Evolutionary conservation across 2,888 invertebrate genomes (phyloP).

Genomic region (Pandemis cinnamomeana): DNA sequence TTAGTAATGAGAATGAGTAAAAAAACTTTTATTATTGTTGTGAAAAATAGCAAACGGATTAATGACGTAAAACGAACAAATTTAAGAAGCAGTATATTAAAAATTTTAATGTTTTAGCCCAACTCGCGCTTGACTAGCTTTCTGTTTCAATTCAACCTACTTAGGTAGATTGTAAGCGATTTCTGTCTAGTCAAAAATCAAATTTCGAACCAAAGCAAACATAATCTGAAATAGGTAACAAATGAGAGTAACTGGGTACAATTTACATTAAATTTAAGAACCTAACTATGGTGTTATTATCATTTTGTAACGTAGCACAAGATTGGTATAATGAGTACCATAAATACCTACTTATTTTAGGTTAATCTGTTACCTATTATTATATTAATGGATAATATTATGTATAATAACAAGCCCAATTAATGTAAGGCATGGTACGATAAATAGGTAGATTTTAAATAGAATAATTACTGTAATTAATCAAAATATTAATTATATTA

Average conservation of each 20-base stretch:
- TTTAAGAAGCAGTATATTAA: too few species aligned
- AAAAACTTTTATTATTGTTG: too few species aligned
- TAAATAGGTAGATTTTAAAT: conserved; percentile 35
- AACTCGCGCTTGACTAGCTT: too few species aligned
- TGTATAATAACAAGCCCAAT: conserved; percentile 46
- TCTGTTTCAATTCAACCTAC: not conserved
- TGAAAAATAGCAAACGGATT: too few species aligned
- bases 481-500: conserved; percentile 34
- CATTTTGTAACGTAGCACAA: conserved; percentile 43
- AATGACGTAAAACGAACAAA: too few species aligned
- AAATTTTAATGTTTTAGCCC: too few species aligned
- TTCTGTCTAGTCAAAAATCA: conserved; percentile 47
- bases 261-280: conserved; percentile 49
- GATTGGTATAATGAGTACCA: conserved; percentile 11
- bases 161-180: not conserved
- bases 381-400: conserved; percentile 33
- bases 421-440: conserved; percentile 40
- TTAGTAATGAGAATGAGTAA: too few species aligned
- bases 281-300: conserved; percentile 45
- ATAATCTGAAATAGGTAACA: conserved; percentile 51
- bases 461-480: conserved; percentile 34
- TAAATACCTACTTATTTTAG: conserved; percentile 18
- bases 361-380: conserved; percentile 38
- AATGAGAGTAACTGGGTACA: conserved; percentile 52
- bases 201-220: conserved; percentile 50